Evolutionary conservation across 92 coral and sea anemone species (phyloP).

Genomic region (Porites lobata): DNA sequence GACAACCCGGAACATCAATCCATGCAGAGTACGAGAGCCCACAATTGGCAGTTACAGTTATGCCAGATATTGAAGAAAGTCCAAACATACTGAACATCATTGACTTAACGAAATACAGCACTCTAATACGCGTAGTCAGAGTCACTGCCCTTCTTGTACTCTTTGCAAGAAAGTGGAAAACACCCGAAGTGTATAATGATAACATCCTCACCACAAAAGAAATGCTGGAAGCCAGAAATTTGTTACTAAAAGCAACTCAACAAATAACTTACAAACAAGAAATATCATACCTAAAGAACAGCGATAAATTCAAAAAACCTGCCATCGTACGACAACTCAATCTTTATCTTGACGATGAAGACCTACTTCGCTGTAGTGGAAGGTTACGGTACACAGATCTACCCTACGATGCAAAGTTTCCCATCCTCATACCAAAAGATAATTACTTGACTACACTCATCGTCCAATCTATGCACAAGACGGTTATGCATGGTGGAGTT

Average conservation of each 20-base stretch:
- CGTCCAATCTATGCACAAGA: conserved; percentile 41
- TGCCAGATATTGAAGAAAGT: conserved; percentile 24
- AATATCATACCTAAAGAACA: conserved; percentile 6
- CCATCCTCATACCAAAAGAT: conserved; percentile 28
- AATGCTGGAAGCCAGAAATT: conserved; percentile 41
- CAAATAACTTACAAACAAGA: conserved; percentile 7
- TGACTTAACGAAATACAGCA: conserved; percentile 57
- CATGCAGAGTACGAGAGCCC: conserved; percentile 2
- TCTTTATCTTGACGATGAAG: conserved; percentile 33
- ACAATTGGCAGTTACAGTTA: conserved; percentile 25
- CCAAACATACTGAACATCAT: conserved; percentile 58
- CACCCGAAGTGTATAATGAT: conserved; percentile 8
- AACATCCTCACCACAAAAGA: conserved; percentile 34
- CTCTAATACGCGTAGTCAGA: conserved; percentile 48
- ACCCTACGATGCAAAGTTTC: conserved; percentile 22
- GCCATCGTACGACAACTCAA: conserved; percentile 17
- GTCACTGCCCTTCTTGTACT: conserved; percentile 44
- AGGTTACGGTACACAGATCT: conserved; percentile 28
- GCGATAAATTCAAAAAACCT: conserved; percentile 6
- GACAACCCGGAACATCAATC: not conserved
- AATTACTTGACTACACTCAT: conserved; percentile 38
- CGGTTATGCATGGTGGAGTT: conserved; percentile 55
- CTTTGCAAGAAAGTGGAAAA: conserved; percentile 38
- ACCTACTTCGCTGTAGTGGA: conserved; percentile 9
- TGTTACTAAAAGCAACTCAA: conserved; percentile 2